Percentiles rank a stretch among this genome's conserved stretches.
phyloP scores from a whole-genome alignment of 30 jellyfish, hydroid and myxozoan species.

The Nemopilema nomurai region DNA sequence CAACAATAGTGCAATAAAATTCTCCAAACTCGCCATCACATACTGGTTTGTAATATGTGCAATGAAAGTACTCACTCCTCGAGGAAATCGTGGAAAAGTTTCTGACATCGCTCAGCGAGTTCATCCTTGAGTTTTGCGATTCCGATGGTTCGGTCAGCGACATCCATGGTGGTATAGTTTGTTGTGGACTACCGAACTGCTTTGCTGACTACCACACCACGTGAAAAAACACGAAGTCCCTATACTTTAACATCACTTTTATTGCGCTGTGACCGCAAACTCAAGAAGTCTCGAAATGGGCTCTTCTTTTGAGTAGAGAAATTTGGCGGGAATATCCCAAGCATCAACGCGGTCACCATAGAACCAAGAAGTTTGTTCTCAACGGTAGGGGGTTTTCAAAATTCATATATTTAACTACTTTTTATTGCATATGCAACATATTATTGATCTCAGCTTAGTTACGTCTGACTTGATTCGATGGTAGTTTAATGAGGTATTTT shows the following conservation, averaged over 20 bases:
- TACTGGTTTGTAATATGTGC: no score
- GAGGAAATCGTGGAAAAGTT: slow-evolving; percentile 89
- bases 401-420: background rate
- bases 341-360: background rate
- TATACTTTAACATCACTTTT: background rate
- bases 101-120: slow-evolving; percentile 94
- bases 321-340: slow-evolving; percentile 56
- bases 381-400: background rate
- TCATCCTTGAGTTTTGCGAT: slow-evolving; percentile 79
- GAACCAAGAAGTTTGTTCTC: background rate
- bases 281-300: background rate
- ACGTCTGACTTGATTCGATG: no score
- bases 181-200: background rate
- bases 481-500: no score
- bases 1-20: no score
- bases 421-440: no score
- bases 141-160: slow-evolving; percentile 86
- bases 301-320: background rate
- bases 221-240: background rate
- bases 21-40: no score
- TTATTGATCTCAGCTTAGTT: no score
- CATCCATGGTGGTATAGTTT: slow-evolving; percentile 77
- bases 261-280: background rate
- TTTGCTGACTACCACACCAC: background rate
- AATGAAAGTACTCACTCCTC: slow-evolving; percentile 63